phyloP scores from a whole-genome alignment of 2,888 invertebrate species.

The Melangyna quadrimaculata region DNA sequence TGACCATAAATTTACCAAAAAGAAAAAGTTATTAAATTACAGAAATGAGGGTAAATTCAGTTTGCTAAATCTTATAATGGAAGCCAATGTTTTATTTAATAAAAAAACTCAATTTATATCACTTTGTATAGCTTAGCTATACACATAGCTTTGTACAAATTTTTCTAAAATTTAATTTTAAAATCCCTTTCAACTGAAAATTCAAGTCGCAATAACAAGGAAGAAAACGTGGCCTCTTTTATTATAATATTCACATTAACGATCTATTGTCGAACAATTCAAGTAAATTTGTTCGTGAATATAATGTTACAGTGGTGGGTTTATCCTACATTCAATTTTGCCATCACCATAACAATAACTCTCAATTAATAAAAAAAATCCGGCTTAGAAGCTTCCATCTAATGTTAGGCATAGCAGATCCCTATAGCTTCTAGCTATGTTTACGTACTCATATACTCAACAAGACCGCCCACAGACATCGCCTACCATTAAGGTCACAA shows the following conservation, averaged over 20 bases:
- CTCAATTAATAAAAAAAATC: slow-evolving; percentile 60
- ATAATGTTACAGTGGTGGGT: slow-evolving; percentile 19
- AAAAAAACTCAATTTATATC: neutral
- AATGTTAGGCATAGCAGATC: neutral
- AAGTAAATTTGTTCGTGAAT: slow-evolving; percentile 6
- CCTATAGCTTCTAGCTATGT: too few species aligned
- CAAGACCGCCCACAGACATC: slow-evolving; percentile 18
- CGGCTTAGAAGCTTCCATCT: slow-evolving; percentile 32
- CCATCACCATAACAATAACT: slow-evolving; percentile 50
- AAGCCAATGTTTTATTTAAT: neutral
- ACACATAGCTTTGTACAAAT: too few species aligned
- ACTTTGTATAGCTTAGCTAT: too few species aligned
- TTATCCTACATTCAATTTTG: slow-evolving; percentile 24
- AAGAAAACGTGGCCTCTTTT: neutral
- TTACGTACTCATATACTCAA: neutral
- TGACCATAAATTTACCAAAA: neutral
- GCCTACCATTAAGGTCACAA: slow-evolving; percentile 37
- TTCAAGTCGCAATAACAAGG: neutral
- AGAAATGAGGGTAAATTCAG: neutral
- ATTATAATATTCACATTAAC: slow-evolving; percentile 6
- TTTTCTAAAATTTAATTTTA: neutral
- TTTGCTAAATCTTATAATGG: neutral
- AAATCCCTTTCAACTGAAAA: neutral
- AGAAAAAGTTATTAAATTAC: too few species aligned
- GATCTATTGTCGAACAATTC: neutral